phyloP scores from a whole-genome alignment of 2,113 vertebrate species.

The Tychaedon coryphoeus region DNA sequence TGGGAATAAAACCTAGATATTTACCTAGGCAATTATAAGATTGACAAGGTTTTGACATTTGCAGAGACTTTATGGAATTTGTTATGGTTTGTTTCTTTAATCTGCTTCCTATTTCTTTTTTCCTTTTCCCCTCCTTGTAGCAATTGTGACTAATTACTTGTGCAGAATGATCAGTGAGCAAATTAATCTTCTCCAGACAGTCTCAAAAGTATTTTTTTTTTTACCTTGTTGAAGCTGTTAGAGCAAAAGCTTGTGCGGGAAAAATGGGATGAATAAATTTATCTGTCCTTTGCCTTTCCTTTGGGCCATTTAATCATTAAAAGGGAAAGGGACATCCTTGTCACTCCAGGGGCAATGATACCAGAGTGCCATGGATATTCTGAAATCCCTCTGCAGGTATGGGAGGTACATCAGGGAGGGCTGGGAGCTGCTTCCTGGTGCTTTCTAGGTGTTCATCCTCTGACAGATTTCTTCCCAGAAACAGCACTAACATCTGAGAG shows the following conservation, averaged over 20 bases:
- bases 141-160: not conserved
- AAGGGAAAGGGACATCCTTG: not conserved
- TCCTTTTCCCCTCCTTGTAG: not conserved
- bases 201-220: not conserved
- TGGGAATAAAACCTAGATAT: conserved; percentile 29
- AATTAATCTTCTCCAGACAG: not conserved
- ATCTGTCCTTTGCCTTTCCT: not conserved
- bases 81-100: not conserved
- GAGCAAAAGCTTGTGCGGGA: not conserved
- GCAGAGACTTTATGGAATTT: not conserved
- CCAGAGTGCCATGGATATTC: not conserved
- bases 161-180: not conserved
- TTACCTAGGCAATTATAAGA: conserved; percentile 20
- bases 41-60: conserved; percentile 3
- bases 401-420: not conserved
- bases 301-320: fast-evolving
- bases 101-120: not conserved
- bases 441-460: not conserved
- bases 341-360: fast-evolving
- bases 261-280: not conserved
- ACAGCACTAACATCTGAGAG: fast-evolving
- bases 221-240: not conserved
- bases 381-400: not conserved
- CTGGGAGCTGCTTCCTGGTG: not conserved
- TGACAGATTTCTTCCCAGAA: not conserved